Percentiles rank a stretch among this genome's conserved stretches.
These are phyloP conservation scores for Augiades crinisus DNA, from an alignment of 2,888 invertebrate genomes.

Conservation along the genomic window DNA sequence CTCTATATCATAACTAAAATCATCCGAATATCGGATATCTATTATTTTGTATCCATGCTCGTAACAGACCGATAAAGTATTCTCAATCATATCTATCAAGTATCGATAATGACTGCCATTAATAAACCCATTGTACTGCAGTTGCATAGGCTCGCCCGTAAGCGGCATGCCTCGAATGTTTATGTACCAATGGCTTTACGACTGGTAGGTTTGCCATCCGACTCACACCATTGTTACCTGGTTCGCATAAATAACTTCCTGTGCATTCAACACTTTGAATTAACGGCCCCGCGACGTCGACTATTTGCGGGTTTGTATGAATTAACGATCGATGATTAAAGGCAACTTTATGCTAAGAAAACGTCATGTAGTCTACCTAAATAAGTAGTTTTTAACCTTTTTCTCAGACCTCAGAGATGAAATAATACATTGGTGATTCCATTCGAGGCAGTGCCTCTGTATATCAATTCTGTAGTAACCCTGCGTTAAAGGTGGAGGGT, in stretches of 20 bases:
- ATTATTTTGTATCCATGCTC: too few species aligned
- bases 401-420: too few species aligned
- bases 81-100: too few species aligned
- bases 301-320: background rate
- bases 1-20: too few species aligned
- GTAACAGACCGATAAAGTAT: too few species aligned
- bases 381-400: too few species aligned
- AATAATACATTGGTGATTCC: too few species aligned
- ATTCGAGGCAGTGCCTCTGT: too few species aligned
- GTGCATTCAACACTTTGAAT: constrained; percentile 7
- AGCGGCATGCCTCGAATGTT: background rate
- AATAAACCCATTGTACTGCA: constrained; percentile 3
- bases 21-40: too few species aligned
- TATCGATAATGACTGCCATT: background rate
- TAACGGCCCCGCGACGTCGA: background rate
- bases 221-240: constrained; percentile 6
- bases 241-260: constrained; percentile 8
- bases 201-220: constrained; percentile 13
- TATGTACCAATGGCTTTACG: background rate
- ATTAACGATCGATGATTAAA: background rate
- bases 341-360: background rate
- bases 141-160: constrained; percentile 1
- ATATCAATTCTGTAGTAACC: too few species aligned
- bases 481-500: too few species aligned
- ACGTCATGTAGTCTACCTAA: too few species aligned